phyloP scores from a whole-genome alignment of 2,113 vertebrate species.

The Trachemys scripta region DNA sequence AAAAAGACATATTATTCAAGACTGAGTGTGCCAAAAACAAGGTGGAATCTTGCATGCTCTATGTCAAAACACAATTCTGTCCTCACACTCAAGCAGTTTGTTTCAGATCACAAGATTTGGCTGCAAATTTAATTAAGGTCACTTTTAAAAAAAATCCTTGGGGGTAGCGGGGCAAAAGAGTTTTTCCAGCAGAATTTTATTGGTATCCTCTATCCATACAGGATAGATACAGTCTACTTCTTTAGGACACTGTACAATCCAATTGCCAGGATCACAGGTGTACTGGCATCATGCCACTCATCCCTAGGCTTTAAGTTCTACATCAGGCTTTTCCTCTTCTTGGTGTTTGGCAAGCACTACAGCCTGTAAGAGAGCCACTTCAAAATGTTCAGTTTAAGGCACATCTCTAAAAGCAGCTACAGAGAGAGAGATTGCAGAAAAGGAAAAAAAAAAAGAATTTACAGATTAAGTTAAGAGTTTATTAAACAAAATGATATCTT shows the following conservation, averaged over 20 bases:
- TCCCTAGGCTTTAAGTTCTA: not conserved
- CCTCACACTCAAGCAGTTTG: not conserved
- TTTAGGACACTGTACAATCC: not conserved
- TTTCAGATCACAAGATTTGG: not conserved
- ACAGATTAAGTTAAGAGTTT: not conserved
- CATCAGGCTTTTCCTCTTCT: not conserved
- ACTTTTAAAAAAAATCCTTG: not conserved
- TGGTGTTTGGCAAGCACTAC: not conserved
- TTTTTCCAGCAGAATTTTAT: not conserved
- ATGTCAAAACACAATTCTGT: not conserved
- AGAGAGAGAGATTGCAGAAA: fast-evolving
- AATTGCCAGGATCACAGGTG: not conserved
- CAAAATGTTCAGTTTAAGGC: not conserved
- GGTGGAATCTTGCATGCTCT: not conserved
- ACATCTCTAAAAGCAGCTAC: fast-evolving
- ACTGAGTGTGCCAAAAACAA: not conserved
- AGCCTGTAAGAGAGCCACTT: not conserved
- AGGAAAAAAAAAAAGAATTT: not conserved
- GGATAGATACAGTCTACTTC: not conserved
- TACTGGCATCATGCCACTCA: not conserved
- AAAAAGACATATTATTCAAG: not conserved
- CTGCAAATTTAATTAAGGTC: not conserved
- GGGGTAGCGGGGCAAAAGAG: not conserved
- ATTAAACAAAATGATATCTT: too few relatives aligned
- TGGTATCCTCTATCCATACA: not conserved